Conservation (phyloP, 2,113 vertebrate genomes). For the Apodemus speciosus region DNA sequence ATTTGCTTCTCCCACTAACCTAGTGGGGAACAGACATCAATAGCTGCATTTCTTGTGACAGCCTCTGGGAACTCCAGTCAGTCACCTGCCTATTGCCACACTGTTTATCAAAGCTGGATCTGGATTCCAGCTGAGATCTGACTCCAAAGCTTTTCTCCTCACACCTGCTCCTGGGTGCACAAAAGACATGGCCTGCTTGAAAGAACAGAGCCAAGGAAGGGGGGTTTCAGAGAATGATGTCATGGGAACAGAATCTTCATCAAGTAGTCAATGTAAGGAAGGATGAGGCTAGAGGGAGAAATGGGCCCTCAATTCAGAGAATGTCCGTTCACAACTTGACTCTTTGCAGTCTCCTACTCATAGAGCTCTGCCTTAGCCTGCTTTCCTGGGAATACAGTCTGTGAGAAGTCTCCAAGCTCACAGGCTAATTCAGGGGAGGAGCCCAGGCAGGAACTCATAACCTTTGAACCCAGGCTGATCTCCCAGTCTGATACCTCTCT, state of each 20-base stretch:
- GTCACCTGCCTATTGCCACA: background rate
- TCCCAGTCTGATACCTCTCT: background rate
- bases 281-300: background rate
- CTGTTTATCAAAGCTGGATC: background rate
- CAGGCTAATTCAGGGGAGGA: background rate
- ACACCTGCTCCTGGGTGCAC: background rate
- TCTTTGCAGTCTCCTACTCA: background rate
- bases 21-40: background rate
- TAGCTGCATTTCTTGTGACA: background rate
- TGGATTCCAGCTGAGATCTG: background rate
- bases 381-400: background rate
- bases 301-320: background rate
- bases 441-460: background rate
- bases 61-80: background rate
- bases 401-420: background rate
- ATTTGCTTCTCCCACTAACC: conserved; percentile 5
- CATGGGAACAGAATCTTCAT: background rate
- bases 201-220: conserved; percentile 1
- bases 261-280: background rate
- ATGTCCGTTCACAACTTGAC: background rate
- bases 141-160: background rate
- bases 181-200: background rate
- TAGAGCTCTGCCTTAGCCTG: background rate
- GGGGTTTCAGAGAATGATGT: background rate
- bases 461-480: background rate